Percentiles rank a stretch among this genome's conserved stretches.
Conservation (phyloP, 2,888 invertebrate genomes). For the Pediacus dermestoides region DNA sequence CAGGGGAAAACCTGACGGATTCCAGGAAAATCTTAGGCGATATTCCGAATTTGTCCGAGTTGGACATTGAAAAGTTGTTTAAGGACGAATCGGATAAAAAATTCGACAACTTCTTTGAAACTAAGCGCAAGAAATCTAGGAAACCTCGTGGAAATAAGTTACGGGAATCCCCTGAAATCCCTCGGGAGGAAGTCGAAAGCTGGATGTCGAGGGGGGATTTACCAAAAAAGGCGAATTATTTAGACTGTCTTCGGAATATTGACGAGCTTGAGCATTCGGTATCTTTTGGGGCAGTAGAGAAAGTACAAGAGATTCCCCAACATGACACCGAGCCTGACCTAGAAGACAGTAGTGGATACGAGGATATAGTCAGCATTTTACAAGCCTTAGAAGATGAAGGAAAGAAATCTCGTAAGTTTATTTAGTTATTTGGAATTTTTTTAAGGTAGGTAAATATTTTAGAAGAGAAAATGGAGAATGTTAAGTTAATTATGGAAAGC, state of each 20-base stretch:
- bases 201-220: slow-evolving; percentile 36
- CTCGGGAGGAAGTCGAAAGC: slow-evolving; percentile 32
- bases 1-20: slow-evolving; percentile 26
- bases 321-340: slow-evolving; percentile 24
- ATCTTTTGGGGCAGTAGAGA: slow-evolving; percentile 13
- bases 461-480: slow-evolving; percentile 42
- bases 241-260: slow-evolving; percentile 37
- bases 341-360: slow-evolving; percentile 34
- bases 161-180: slow-evolving; percentile 13
- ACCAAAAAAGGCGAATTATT: slow-evolving; percentile 33
- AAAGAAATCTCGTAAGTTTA: slow-evolving; percentile 45
- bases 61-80: slow-evolving; percentile 35
- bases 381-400: slow-evolving; percentile 51
- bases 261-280: slow-evolving; percentile 31
- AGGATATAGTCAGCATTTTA: slow-evolving; percentile 51
- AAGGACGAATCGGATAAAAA: slow-evolving; percentile 30
- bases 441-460: slow-evolving; percentile 13
- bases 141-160: slow-evolving; percentile 13
- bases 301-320: slow-evolving; percentile 27
- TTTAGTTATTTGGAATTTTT: not conserved
- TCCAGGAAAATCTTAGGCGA: slow-evolving; percentile 30
- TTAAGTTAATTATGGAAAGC: slow-evolving; percentile 36
- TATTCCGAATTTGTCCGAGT: slow-evolving; percentile 35
- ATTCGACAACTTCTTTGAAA: slow-evolving; percentile 29
- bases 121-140: slow-evolving; percentile 15